Base-by-base conservation (phyloP, 1,140 invertebrate genomes). In the Trigoniulus corallinus region DNA sequence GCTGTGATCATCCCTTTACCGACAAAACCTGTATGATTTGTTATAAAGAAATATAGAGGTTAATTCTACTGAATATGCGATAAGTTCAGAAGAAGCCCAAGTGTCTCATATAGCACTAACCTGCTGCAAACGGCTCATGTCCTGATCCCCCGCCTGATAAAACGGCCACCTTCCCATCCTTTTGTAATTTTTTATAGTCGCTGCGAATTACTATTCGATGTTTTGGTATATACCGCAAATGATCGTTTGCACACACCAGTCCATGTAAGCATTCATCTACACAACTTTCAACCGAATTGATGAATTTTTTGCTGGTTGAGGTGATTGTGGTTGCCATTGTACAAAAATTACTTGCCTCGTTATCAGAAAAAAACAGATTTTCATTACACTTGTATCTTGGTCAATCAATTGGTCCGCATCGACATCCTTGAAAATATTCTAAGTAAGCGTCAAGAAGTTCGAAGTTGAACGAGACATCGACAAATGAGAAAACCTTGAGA, bases 121-220 rank as follows among this genome's bases (percentile, higher is more conserved):
- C 81, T 68, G 76, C 74, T 54, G 74, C 69, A 66, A 82, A 82
- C 15, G 87, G 87, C 65, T 92, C 87, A 62, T 89, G 87, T 3
- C 87, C 87, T 20, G 83, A 84, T 20, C 87, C 85, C 22, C 86
- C 86, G 2, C 85, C 86, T 53, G 75, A 76, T n/a, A 89, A 64
- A 1, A 88, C 51, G 1, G 76, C 73, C 4, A 88, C 83, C 61
- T 76, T 75, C 13, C 70, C 65, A 18, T 61, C 47, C 15, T 49
- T 60, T 58, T 66, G 64, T 53, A 65, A 59, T 56, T 73, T 72
- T 64, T 75, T 56, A 41, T 74, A 67, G 62, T 72, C 67, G 34
- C 68, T 61, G 22, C 69, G 59, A 1, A 80, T 56, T 34, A 86
- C 67, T 22, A 84, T 74, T 53, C 72, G 66, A 55, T 78, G 72